Evolutionary conservation across 2,797 vertebrate species (phyloP), one percentile per base, ranked within the genome.

Genomic region (Sebastes hubbsi): DNA sequence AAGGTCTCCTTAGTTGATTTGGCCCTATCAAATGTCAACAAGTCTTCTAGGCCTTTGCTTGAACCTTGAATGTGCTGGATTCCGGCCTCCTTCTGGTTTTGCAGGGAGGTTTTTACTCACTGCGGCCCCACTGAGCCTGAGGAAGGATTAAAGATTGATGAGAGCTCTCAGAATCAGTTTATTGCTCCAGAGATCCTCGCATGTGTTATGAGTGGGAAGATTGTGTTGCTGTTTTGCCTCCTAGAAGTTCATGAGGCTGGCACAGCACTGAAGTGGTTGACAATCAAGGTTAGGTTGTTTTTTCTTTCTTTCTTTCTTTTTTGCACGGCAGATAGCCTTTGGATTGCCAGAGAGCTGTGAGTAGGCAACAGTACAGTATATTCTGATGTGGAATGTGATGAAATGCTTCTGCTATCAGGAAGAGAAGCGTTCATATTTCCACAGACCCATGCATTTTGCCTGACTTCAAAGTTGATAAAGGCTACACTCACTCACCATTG

Each of bases 141-240:
- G 92, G 94, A 94, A 84, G 87, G 87, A 95, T 95, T 93, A 94
- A 94, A 94, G 90, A 94, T 95, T 95, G 94, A 94, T 94, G 92
- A 94, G 88, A 77, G 89, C 94, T 90, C 94, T 95, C 92, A 93
- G 91, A 94, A 89, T 92, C 91, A 90, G 91, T 93, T 93, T 92
- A 94, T 94, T 94, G 94, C 95, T 94, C 92, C 79, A 90, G 91
- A 95, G 93, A 92, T 94, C 89, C 77, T 75, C 65, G 85, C 93
- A 93, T 92, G 89, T 91, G 92, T 93, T 92, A 93, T 91, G 90
- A 93, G 91, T 92, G 91, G 88, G 90, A 92, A 89, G 90, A 91
- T 84, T 90, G 91, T 91, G 88, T 91, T 92, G 92, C 89, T 92
- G 91, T 89, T 94, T 91, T 92, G 81, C 85, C 89, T 94, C 86